phyloP scores from a whole-genome alignment of 2,113 vertebrate genomes.

The Zosterops hypoxanthus region DNA sequence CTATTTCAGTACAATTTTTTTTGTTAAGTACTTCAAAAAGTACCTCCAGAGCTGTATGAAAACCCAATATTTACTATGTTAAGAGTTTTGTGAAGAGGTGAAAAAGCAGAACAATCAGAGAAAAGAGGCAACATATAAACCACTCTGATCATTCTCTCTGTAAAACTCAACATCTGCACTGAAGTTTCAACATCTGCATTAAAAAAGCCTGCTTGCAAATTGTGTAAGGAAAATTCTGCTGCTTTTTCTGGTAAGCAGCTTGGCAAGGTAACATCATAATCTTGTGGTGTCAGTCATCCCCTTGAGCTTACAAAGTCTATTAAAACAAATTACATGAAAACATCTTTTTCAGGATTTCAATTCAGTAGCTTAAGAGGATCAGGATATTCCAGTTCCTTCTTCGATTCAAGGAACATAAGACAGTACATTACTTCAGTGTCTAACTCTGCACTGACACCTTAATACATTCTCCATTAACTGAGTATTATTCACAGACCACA shows the following conservation, averaged over 20 bases:
- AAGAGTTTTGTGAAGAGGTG: neutral
- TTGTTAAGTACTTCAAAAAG: neutral
- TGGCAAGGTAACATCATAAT: slow-evolving; percentile 29
- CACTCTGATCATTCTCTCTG: neutral
- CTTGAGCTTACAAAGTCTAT: slow-evolving; percentile 36
- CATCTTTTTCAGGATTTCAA: slow-evolving; percentile 9
- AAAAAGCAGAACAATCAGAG: neutral
- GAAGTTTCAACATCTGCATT: neutral
- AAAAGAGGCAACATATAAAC: neutral
- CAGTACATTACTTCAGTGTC: neutral
- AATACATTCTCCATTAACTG: neutral
- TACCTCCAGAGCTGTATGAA: neutral
- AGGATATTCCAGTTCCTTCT: neutral
- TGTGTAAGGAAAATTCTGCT: neutral
- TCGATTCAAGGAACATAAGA: neutral
- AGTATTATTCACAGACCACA: neutral
- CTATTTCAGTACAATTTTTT: neutral
- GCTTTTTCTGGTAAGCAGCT: slow-evolving; percentile 39
- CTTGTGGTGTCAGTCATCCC: neutral
- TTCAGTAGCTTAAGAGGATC: slow-evolving; percentile 26
- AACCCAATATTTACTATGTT: neutral
- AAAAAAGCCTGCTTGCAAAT: neutral
- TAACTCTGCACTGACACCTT: neutral
- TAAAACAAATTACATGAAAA: slow-evolving; percentile 53
- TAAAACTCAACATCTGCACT: neutral